Evolutionary conservation across 2,113 vertebrate genomes (phyloP), one percentile per base, ranked within the genome.

Genomic region (Zosterops japonicus): DNA sequence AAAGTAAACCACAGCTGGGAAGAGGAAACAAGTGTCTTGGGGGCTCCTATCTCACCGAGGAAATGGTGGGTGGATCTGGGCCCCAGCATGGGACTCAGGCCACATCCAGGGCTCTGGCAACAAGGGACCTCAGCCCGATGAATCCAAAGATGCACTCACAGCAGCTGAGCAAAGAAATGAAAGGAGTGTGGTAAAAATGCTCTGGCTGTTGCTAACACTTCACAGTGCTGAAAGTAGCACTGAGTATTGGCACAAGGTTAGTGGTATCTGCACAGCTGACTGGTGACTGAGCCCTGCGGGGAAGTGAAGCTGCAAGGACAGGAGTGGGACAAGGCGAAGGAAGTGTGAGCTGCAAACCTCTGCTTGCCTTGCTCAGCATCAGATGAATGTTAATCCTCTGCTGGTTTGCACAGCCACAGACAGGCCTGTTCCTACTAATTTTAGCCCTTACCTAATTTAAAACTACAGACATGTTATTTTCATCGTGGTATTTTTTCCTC

Each of bases 391-490:
- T 92, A 93, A 90, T 87, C 67, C 55, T 83, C 68, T 83, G 47
- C 50, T 63, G 63, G 52, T 63, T 90, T 74, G 39, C 29, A 83
- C 52, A 81, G 79, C 60, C 55, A 74, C 39, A 86, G 46, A 70
- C 27, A 92, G 64, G 80, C 71, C n/a, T 24, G 36, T 69, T 93
- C 90, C 36, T 95, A 77, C 79, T 86, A 92, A 95, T 92, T 94
- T 92, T 93, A 94, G 83, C 50, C 59, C 22, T 42, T 86, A 60
- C n/a, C 39, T 79, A 80, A 90, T 90, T 95, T 85, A 92, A 92
- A 94, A 90, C 85, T 92, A 83, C 64, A 93, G 61, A 78, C 53
- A 46, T 61, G 29, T 39, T 90, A 77, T 93, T 81, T 96, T 85
- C 55, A 69, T 52, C 7, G 9, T 84, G 11, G 22, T 20, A 81